Conservation (phyloP, 2,113 vertebrate genomes). For the Chloropsis hardwickii region DNA sequence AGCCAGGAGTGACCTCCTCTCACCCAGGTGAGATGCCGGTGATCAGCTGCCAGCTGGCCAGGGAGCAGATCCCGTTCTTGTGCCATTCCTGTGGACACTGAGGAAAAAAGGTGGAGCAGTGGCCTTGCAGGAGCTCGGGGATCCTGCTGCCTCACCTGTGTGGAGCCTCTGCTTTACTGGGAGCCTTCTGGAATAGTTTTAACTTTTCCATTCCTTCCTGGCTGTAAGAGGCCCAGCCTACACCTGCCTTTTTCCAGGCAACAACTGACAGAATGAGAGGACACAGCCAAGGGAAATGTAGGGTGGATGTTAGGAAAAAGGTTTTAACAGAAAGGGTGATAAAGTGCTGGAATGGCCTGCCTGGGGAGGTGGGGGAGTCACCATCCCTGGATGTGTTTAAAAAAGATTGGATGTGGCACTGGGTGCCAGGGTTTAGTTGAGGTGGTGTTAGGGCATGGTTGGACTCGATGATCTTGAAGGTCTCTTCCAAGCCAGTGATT, state of each 20-base stretch:
- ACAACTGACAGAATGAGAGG: no score
- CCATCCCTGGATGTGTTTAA: neutral
- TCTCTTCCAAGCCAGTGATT: neutral
- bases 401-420: neutral
- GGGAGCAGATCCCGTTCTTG: neutral
- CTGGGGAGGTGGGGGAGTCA: neutral
- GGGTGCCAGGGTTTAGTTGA: fast-evolving
- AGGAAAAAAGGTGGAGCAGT: neutral
- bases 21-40: neutral
- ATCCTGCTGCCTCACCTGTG: neutral
- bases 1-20: neutral
- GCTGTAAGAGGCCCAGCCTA: neutral
- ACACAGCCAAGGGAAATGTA: neutral
- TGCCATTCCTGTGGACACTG: neutral
- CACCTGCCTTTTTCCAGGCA: neutral
- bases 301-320: neutral
- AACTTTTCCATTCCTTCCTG: neutral
- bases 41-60: neutral
- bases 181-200: fast-evolving
- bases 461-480: neutral
- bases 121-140: neutral
- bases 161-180: no score
- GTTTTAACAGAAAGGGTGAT: neutral
- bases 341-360: neutral
- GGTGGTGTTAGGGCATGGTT: neutral